Conservation (phyloP, 2,113 vertebrate genomes). For the Mus spicilegus region DNA sequence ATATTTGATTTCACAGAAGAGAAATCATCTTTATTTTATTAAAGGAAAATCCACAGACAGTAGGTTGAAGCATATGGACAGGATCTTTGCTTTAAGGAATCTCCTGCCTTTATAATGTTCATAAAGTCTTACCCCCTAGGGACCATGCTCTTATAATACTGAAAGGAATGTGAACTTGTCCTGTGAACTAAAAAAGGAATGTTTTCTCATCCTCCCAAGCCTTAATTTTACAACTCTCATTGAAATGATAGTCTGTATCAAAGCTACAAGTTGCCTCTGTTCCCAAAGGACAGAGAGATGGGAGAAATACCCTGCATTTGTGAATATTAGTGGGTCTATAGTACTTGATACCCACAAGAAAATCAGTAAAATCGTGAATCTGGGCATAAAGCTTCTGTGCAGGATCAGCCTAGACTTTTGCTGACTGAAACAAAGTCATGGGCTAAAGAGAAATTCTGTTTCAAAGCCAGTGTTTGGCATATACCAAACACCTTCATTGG, state of each 20-base stretch:
- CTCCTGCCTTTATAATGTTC: neutral
- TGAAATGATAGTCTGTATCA: neutral
- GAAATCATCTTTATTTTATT: neutral
- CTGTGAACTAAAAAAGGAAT: constrained; percentile 1
- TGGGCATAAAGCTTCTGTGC: neutral
- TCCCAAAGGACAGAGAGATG: neutral
- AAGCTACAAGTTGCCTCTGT: neutral
- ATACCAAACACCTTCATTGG: neutral
- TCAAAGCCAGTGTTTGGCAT: neutral
- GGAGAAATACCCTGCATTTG: neutral
- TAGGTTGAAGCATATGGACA: neutral
- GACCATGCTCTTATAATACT: neutral
- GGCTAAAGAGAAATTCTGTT: neutral
- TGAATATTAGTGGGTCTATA: neutral
- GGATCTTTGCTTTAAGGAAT: neutral
- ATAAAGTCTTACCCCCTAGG: neutral
- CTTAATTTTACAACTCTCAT: neutral
- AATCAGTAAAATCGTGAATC: neutral
- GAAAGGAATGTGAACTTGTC: neutral
- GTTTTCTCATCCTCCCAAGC: neutral
- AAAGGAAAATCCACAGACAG: neutral
- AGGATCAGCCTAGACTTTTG: neutral
- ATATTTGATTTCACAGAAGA: constrained; percentile 3
- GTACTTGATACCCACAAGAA: neutral
- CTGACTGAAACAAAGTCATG: neutral